Conservation (phyloP, 2,797 vertebrate genomes). For the Mormyrus hasselquistii region DNA sequence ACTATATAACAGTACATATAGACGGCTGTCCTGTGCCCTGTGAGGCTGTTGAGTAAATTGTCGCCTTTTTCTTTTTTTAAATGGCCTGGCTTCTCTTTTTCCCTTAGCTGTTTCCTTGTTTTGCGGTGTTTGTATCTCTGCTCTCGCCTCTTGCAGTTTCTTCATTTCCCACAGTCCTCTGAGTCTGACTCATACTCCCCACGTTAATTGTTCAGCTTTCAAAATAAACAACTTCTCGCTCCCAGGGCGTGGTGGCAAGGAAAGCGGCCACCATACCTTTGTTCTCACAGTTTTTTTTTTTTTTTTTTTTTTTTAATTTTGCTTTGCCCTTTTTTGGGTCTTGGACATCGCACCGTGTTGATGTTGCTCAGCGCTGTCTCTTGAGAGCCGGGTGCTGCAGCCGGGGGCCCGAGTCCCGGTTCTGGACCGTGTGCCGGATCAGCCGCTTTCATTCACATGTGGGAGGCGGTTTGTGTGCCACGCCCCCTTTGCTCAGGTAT, state of each 20-base stretch:
- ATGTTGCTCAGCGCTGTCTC: neutral
- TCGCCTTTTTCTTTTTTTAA: conserved; percentile 60
- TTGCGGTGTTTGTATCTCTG: conserved; percentile 77
- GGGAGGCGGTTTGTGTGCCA: conserved; percentile 55
- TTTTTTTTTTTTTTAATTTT: neutral
- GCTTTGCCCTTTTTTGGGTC: neutral
- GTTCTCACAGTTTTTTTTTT: conserved; percentile 6
- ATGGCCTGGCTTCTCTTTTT: conserved; percentile 60
- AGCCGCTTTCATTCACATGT: conserved; percentile 37
- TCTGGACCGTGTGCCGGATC: neutral
- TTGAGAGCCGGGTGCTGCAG: neutral
- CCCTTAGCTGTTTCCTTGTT: conserved; percentile 68
- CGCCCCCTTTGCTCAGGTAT: conserved; percentile 46
- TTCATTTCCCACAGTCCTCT: conserved; percentile 77
- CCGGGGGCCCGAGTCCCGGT: neutral
- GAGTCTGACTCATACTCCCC: conserved; percentile 73
- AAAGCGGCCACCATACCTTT: neutral
- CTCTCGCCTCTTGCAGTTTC: conserved; percentile 62
- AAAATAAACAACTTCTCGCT: conserved; percentile 66
- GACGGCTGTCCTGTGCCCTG: conserved; percentile 30
- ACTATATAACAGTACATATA: neutral
- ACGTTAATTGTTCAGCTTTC: conserved; percentile 77
- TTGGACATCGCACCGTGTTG: neutral
- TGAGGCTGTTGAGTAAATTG: conserved; percentile 44
- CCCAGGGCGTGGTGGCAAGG: conserved; percentile 9